Conservation (phyloP, 2,797 vertebrate species). For the Clarias pachynema region DNA sequence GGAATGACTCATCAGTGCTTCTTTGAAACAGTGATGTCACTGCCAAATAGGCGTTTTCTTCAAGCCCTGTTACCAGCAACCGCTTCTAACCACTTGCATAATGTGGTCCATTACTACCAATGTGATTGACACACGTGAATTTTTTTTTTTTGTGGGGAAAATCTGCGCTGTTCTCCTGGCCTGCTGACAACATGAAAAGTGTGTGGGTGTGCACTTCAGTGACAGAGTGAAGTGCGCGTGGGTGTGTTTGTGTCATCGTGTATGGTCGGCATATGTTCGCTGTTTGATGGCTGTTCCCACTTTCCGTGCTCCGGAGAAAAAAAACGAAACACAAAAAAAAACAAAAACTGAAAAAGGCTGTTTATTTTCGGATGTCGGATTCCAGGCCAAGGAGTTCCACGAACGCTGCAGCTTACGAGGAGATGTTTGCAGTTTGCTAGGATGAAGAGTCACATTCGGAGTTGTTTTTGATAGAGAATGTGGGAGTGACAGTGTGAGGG, state of each 20-base stretch:
- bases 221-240: conserved; percentile 15
- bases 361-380: conserved; percentile 64
- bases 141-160: background rate
- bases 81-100: background rate
- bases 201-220: conserved; percentile 4
- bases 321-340: conserved; percentile 48
- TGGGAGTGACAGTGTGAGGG: conserved; percentile 23
- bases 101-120: background rate
- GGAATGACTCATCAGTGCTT: conserved; percentile 20
- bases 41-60: background rate
- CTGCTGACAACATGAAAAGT: conserved; percentile 11
- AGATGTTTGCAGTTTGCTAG: conserved; percentile 29
- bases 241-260: conserved; percentile 35
- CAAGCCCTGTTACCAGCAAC: background rate
- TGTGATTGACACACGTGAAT: conserved; percentile 15
- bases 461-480: conserved; percentile 38
- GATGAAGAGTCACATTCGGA: background rate
- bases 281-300: conserved; percentile 8
- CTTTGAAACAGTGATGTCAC: conserved; percentile 15
- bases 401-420: conserved; percentile 48
- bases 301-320: background rate
- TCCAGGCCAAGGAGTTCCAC: conserved; percentile 51
- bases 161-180: background rate
- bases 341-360: conserved; percentile 32
- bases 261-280: conserved; percentile 39